phyloP scores from a whole-genome alignment of 1,140 invertebrate species.

The Parasteatoda tepidariorum region DNA sequence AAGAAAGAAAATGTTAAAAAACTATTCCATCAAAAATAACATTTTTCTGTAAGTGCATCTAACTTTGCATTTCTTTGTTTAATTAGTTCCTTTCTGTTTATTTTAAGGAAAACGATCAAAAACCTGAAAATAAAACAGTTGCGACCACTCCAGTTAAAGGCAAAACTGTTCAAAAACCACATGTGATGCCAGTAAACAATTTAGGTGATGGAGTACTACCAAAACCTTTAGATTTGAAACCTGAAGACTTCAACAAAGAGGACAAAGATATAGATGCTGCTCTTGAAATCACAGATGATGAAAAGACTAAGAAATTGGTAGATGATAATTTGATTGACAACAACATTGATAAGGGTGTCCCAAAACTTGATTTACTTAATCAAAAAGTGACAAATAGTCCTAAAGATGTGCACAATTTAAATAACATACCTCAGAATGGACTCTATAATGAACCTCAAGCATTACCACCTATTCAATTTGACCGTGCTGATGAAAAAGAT shows the following conservation, averaged over 20 bases:
- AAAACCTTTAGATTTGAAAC: constrained; percentile 25
- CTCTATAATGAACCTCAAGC: constrained; percentile 44
- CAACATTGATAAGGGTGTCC: background rate
- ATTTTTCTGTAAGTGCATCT: too few relatives aligned
- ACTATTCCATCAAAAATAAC: too few relatives aligned
- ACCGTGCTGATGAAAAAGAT: constrained; percentile 36
- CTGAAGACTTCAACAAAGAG: background rate
- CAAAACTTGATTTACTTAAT: background rate
- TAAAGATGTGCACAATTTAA: background rate
- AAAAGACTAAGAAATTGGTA: background rate
- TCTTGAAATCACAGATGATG: constrained; percentile 22
- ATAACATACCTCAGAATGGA: background rate
- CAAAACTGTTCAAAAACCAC: constrained; percentile 13
- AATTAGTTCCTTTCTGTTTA: too few relatives aligned
- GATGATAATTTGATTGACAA: background rate
- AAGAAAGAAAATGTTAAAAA: too few relatives aligned
- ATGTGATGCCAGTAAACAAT: constrained; percentile 20
- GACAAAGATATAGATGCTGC: constrained; percentile 30
- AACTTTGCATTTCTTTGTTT: too few relatives aligned
- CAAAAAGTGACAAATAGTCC: background rate
- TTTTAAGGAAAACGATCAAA: background rate
- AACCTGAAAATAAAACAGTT: background rate
- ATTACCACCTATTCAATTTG: constrained; percentile 30
- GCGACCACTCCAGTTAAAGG: background rate
- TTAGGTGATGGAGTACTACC: constrained; percentile 49